phyloP scores from a whole-genome alignment of 2,113 vertebrate genomes.

The Ranitomeya imitator region DNA sequence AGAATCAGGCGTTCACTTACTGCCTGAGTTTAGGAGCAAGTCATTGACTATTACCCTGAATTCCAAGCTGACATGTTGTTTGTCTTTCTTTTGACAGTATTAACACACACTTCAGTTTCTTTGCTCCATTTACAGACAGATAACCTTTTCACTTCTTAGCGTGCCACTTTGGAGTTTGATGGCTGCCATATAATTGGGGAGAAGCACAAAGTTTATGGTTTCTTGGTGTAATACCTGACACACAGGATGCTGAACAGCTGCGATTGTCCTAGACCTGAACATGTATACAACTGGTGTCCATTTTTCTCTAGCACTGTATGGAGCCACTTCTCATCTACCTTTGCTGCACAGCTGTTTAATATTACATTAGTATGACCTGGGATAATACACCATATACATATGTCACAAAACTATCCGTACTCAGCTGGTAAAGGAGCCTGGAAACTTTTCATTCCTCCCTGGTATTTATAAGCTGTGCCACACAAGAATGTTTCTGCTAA shows the following conservation, averaged over 20 bases:
- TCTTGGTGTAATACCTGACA: too few species aligned
- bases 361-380: slow-evolving; percentile 32
- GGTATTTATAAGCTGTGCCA: slow-evolving; percentile 49
- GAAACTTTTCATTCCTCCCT: slow-evolving; percentile 42
- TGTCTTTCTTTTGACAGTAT: background rate
- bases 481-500: slow-evolving; percentile 30
- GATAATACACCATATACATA: slow-evolving; percentile 33
- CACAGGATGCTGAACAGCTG: too few species aligned
- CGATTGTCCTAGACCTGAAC: too few species aligned
- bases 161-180: too few species aligned
- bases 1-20: background rate
- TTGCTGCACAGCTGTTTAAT: slow-evolving; percentile 18
- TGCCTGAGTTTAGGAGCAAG: background rate
- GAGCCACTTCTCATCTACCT: background rate
- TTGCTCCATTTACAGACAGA: background rate
- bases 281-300: too few species aligned
- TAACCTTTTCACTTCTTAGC: background rate
- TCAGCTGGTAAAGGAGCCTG: slow-evolving; percentile 29
- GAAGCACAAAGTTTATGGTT: too few species aligned
- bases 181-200: too few species aligned
- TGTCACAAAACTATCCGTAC: slow-evolving; percentile 37
- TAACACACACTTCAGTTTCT: background rate
- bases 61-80: background rate
- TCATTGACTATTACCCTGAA: background rate
- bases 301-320: background rate